Evolutionary conservation across 2,888 invertebrate species (phyloP).

Genomic region (Eupithecia exiguata): DNA sequence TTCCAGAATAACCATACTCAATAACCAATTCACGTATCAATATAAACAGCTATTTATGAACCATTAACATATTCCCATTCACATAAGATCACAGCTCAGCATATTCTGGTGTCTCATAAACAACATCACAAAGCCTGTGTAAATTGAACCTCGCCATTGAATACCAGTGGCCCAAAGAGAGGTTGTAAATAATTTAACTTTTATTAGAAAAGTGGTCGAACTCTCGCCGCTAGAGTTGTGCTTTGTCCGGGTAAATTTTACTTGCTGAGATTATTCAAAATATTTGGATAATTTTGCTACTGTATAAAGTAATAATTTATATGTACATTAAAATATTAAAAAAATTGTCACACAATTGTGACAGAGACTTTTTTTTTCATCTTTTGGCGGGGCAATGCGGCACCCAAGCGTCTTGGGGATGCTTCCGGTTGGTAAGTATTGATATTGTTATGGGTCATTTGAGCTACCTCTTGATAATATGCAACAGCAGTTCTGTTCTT

Average conservation of each 20-base stretch:
- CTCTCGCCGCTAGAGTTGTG: conserved; percentile 8
- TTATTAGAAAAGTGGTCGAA: conserved; percentile 39
- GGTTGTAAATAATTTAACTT: conserved; percentile 42
- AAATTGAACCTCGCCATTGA: conserved; percentile 35
- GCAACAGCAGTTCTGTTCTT: too few relatives aligned
- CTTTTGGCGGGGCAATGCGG: too few relatives aligned
- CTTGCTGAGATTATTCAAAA: background rate
- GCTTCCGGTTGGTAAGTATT: too few relatives aligned
- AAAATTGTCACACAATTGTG: too few relatives aligned
- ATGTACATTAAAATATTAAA: too few relatives aligned
- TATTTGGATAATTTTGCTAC: background rate
- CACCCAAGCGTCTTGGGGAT: too few relatives aligned
- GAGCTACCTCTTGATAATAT: too few relatives aligned
- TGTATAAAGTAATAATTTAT: too few relatives aligned
- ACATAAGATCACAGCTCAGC: conserved; percentile 23
- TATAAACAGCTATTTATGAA: conserved; percentile 29
- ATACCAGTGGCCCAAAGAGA: conserved; percentile 28
- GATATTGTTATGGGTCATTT: too few relatives aligned
- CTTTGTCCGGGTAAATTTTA: background rate
- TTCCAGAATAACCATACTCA: conserved; percentile 15
- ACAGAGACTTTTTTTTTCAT: too few relatives aligned
- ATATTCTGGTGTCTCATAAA: conserved; percentile 9
- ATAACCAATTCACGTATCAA: conserved; percentile 26
- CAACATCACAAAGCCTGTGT: conserved; percentile 4
- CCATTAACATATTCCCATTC: conserved; percentile 27